Evolutionary conservation across 2,113 vertebrate species (phyloP), one percentile per base, ranked within the genome.

Genomic region (Heterotis niloticus): DNA sequence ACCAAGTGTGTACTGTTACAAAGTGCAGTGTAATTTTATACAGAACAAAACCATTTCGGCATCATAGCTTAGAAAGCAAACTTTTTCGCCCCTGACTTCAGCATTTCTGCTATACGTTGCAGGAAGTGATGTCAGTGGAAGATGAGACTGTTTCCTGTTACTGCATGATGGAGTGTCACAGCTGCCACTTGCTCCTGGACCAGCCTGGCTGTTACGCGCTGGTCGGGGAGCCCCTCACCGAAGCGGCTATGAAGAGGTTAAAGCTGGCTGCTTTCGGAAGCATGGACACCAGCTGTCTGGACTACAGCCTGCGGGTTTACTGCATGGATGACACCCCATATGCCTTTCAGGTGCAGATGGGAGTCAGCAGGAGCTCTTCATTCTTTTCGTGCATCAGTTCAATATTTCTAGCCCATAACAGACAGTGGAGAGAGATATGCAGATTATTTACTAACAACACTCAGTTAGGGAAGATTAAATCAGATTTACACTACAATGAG

Each of bases 91-190:
- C 14, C 34, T 13, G 14, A 70, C 34, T 0, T 67, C 17, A 24
- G 20, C 20, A 57, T 56, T 12, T 71, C 10, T n/a, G 24, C 34
- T 7, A 28, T 44, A 18, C 64, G 14, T 69, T 87, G 83, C 85
- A 94, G 94, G 94, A 94, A 90, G 92, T 94, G 82, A 95, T 95
- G 94, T 94, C 92, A 76, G 89, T 94, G 82, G 93, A 94, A 82
- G 93, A 94, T 70, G 94, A 95, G 88, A 93, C 92, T 72, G 92
- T 92, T 84, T 93, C 93, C 83, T 94, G 92, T 86, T 95, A 94
- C 87, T 95, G 93, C 89, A 92, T 95, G 76, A 87, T 94, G 90
- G 93, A 94, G 83, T 91, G 92, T 62, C 92, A 92, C 81, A 92
- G 91, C 20, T 94, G 93, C 82, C 93, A 94, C 64, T 90, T 95